Evolutionary conservation across 2,113 vertebrate genomes (phyloP).

Genomic region (Spea multiplicata): DNA sequence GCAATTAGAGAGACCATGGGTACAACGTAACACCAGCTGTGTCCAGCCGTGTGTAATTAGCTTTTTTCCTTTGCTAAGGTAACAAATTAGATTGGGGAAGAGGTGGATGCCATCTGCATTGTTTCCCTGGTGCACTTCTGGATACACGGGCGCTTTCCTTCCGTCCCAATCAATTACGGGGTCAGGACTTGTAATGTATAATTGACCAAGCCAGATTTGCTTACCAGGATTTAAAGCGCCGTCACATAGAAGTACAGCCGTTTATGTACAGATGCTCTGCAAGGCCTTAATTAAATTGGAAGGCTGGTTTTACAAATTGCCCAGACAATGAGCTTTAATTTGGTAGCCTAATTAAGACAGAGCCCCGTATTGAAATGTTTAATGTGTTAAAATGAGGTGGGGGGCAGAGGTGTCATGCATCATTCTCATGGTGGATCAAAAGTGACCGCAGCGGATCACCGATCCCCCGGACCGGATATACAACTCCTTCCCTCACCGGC

Average conservation of each 20-base stretch:
- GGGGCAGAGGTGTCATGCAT: not conserved
- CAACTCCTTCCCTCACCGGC: too few relatives aligned
- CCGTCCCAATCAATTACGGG: conserved; percentile 31
- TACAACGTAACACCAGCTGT: conserved; percentile 21
- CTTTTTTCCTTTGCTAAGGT: conserved; percentile 24
- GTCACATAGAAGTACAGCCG: not conserved
- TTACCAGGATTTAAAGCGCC: not conserved
- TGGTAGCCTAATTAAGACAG: not conserved
- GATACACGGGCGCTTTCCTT: not conserved
- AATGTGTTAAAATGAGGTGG: not conserved
- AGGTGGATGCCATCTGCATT: not conserved
- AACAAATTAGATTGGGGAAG: conserved; percentile 34
- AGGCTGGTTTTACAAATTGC: conserved; percentile 18
- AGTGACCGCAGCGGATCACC: too few relatives aligned
- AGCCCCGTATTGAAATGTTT: not conserved
- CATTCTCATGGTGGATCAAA: too few relatives aligned
- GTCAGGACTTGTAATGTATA: conserved; percentile 14
- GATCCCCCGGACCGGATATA: too few relatives aligned
- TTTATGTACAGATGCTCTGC: conserved; percentile 5
- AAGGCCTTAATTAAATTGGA: conserved; percentile 21
- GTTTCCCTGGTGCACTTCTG: not conserved
- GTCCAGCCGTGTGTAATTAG: conserved; percentile 19
- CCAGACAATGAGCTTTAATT: not conserved
- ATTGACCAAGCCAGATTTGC: conserved; percentile 6
- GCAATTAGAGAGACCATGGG: conserved; percentile 31